Conservation (phyloP, 1,140 invertebrate species). For the Drosophila insularis region DNA sequence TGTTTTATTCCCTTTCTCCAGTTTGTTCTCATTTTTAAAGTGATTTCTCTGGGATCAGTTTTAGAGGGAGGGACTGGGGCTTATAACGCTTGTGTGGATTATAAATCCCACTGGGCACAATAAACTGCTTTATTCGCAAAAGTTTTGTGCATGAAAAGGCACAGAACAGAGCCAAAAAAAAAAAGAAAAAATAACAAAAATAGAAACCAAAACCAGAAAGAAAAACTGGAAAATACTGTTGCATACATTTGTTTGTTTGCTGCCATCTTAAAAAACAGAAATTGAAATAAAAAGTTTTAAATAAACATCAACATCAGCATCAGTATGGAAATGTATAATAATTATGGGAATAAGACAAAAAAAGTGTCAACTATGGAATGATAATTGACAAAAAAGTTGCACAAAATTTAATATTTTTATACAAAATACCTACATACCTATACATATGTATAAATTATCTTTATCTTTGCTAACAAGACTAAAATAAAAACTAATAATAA, state of each 20-base stretch:
- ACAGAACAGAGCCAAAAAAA: background rate
- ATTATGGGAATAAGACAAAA: conserved; percentile 8
- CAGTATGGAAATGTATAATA: background rate
- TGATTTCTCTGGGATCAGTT: conserved; percentile 41
- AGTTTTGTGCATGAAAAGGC: conserved; percentile 52
- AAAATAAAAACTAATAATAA: too few relatives aligned
- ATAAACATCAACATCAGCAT: conserved; percentile 25
- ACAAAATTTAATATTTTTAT: background rate
- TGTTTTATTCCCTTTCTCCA: conserved; percentile 5
- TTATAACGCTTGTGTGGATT: conserved; percentile 80
- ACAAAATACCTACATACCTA: too few relatives aligned
- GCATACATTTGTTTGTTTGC: conserved; percentile 32
- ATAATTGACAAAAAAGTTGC: background rate
- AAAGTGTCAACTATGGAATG: background rate
- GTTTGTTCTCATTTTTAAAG: conserved; percentile 47
- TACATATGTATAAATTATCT: too few relatives aligned
- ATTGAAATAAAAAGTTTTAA: conserved; percentile 32
- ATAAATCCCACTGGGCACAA: conserved; percentile 68
- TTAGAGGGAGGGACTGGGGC: conserved; percentile 22
- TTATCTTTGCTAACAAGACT: too few relatives aligned
- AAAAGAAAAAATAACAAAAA: background rate
- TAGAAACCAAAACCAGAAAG: conserved; percentile 4
- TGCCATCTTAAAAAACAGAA: conserved; percentile 24
- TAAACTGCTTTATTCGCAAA: conserved; percentile 79
- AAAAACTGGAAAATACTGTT: conserved; percentile 22